Evolutionary conservation across 2,888 invertebrate genomes (phyloP).

Genomic region (Argyra leucocephala): DNA sequence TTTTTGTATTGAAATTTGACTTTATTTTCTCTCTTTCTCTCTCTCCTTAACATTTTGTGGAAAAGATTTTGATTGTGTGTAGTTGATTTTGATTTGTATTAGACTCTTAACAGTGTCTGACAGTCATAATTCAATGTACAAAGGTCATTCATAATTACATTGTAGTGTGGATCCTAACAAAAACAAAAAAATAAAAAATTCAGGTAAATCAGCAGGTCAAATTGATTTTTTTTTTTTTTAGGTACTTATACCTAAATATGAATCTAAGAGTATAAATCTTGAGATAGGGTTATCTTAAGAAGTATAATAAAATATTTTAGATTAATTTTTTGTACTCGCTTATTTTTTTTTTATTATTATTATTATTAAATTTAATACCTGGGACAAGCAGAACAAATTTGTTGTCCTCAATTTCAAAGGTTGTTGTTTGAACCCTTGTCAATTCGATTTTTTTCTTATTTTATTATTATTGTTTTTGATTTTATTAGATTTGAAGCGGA

Average conservation of each 20-base stretch:
- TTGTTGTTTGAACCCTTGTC: constrained; percentile 4
- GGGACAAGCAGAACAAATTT: neutral
- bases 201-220: neutral
- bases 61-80: too few species aligned
- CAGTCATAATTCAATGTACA: neutral
- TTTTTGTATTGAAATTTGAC: too few species aligned
- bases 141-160: neutral
- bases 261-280: too few species aligned
- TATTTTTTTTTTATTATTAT: too few species aligned
- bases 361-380: neutral
- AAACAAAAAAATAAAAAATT: neutral
- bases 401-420: neutral
- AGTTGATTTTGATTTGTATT: too few species aligned
- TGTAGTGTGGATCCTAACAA: too few species aligned
- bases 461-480: neutral
- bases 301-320: neutral
- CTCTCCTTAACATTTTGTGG: too few species aligned
- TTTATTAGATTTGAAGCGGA: neutral
- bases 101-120: too few species aligned
- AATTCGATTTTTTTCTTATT: neutral
- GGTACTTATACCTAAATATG: neutral
- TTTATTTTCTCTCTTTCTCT: too few species aligned
- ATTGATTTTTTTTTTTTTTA: neutral
- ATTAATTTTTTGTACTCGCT: neutral
- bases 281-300: neutral